Conservation (phyloP, 53 echinoderm and acorn worm genomes). For the Paracentrotus lividus region DNA sequence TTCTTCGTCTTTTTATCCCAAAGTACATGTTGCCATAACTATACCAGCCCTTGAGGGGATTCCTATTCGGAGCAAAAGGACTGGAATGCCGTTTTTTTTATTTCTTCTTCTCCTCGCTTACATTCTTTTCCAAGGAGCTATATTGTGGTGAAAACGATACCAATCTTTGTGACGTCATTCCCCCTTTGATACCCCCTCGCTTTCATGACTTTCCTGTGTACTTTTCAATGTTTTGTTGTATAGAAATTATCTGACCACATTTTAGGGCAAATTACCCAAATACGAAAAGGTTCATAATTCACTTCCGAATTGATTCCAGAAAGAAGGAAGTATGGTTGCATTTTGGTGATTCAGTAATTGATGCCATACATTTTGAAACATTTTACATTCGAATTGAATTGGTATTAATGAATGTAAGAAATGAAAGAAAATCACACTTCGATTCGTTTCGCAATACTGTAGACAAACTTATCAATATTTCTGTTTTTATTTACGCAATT, state of each 20-base stretch:
- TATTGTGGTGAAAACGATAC: constrained; percentile 24
- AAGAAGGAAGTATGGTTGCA: neutral
- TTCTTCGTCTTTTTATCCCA: constrained; percentile 16
- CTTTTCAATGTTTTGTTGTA: neutral
- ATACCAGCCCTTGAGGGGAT: constrained; percentile 24
- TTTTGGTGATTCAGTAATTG: neutral
- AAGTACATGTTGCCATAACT: constrained; percentile 52
- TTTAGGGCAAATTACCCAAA: neutral
- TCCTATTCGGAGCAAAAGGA: neutral
- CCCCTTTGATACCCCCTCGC: constrained; percentile 2
- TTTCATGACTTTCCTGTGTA: neutral
- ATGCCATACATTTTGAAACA: neutral
- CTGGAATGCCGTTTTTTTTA: constrained; percentile 18
- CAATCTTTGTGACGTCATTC: constrained; percentile 10
- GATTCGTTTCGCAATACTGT: too few relatives aligned
- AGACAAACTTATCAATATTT: too few relatives aligned
- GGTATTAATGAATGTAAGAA: neutral
- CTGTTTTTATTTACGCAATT: neutral
- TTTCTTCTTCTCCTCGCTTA: neutral
- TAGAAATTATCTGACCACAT: constrained; percentile 11
- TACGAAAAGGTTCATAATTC: neutral
- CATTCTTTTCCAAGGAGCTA: neutral
- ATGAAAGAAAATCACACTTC: too few relatives aligned
- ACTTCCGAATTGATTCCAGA: neutral
- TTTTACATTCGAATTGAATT: too few relatives aligned